Conservation (phyloP, 2,888 invertebrate species). For the Glyphotaelius pellucidus region DNA sequence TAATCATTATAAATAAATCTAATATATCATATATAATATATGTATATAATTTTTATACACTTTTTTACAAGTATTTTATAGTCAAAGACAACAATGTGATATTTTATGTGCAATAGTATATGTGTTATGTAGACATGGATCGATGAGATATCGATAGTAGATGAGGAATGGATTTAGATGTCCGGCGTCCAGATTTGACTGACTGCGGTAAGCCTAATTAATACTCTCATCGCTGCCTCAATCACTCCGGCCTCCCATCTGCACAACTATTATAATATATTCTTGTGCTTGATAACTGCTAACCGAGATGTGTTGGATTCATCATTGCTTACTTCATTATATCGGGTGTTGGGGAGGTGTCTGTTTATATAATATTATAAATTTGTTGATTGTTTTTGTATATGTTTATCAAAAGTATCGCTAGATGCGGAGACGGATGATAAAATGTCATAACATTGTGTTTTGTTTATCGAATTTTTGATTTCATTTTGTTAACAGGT, state of each 20-base stretch:
- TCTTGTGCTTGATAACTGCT: slow-evolving; percentile 35
- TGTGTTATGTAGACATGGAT: slow-evolving; percentile 34
- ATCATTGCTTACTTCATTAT: slow-evolving; percentile 34
- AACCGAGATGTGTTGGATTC: neutral
- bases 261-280: neutral
- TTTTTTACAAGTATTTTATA: slow-evolving; percentile 29
- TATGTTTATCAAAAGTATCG: slow-evolving; percentile 9
- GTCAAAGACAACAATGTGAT: slow-evolving; percentile 50
- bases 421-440: neutral
- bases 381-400: slow-evolving; percentile 1
- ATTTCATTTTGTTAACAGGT: neutral
- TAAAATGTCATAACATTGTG: neutral
- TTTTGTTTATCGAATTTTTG: neutral
- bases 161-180: slow-evolving; percentile 16
- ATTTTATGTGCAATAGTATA: slow-evolving; percentile 48
- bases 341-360: neutral
- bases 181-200: slow-evolving; percentile 52
- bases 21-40: slow-evolving; percentile 27
- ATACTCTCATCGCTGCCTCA: slow-evolving; percentile 51
- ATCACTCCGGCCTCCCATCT: slow-evolving; percentile 47
- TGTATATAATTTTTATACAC: slow-evolving; percentile 35
- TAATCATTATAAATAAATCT: neutral
- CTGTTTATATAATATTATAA: neutral
- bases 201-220: slow-evolving; percentile 58
- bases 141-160: slow-evolving; percentile 22